These are phyloP conservation scores for Oncorhynchus gorbuscha DNA, from an alignment of 2,113 vertebrate species.

Conservation along the genomic window DNA sequence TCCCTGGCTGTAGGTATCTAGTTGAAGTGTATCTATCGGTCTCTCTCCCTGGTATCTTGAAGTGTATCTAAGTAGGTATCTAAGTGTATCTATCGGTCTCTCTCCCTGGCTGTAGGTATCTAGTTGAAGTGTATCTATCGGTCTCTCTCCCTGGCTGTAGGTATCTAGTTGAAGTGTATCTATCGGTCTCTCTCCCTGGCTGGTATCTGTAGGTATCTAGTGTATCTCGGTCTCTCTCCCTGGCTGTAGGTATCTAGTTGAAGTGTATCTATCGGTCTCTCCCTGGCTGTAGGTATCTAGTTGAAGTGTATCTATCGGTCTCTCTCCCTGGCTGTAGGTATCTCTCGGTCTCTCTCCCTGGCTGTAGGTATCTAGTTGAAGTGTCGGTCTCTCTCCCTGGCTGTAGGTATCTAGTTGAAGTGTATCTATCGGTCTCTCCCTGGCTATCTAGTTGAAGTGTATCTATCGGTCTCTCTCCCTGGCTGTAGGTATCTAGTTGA, in stretches of 20 bases:
- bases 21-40: neutral
- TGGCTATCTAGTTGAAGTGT: too few species aligned
- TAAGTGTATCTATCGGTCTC: slow-evolving; percentile 63
- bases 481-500: slow-evolving; percentile 89
- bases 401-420: too few species aligned
- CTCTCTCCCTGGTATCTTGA: neutral
- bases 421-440: too few species aligned
- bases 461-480: neutral
- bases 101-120: too few species aligned
- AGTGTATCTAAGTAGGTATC: slow-evolving; percentile 77
- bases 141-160: too few species aligned
- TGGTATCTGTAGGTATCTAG: slow-evolving; percentile 93
- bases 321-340: slow-evolving; percentile 73
- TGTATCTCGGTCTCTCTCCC: neutral
- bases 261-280: too few species aligned
- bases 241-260: too few species aligned
- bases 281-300: too few species aligned
- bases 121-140: too few species aligned
- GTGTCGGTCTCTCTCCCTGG: neutral
- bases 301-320: neutral
- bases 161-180: neutral
- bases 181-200: neutral
- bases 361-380: slow-evolving; percentile 92
- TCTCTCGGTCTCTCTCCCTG: slow-evolving; percentile 37
- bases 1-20: too few species aligned